Evolutionary conservation across 2,113 vertebrate genomes (phyloP), one percentile per base, ranked within the genome.

Genomic region (Mellivora capensis): DNA sequence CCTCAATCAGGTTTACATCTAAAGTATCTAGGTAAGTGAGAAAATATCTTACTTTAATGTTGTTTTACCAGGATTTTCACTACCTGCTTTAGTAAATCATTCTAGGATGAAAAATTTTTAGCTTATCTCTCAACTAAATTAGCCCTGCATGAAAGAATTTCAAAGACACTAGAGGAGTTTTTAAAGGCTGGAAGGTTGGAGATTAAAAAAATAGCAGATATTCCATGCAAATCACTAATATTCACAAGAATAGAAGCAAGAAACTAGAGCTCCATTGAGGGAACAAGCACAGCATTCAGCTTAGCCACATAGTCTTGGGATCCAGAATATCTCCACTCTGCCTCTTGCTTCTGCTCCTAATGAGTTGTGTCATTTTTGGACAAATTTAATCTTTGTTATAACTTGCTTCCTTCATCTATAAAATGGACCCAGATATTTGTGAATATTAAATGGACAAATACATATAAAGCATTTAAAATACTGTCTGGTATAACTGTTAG

Each of bases 81-180:
- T 87, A 95, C 1, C 3, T 85, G 2, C 25, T 91, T 91, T 34
- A 93, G 11, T 91, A 90, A 87, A 82, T 64, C n/a, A 84, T 80
- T 71, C 49, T 62, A 71, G 7, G 10, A 77, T 90, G 37, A 47
- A 72, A 76, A 59, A 39, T 31, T 1, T 49, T 44, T 57, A 8
- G 42, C 17, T 95, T 93, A 39, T 77, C 13, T 94, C 64, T 82
- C 10, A 94, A 54, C 3, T 72, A 91, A 93, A 94, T 89, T 89
- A 81, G 27, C 9, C 12, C 2, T 74, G 14, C 4, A 47, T 39
- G 27, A 79, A 91, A n/a, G 11, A 90, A 69, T 80, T 47, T 11
- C 31, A 90, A 80, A 90, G 6, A 71, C 4, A 14, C 0, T 37
- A 79, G 34, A 54, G n/a, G 27, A 6, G 9, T 61, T 79, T 71